These are phyloP conservation scores for Pristis pectinata DNA, from an alignment of 2,797 vertebrate genomes.

Conservation along the genomic window DNA sequence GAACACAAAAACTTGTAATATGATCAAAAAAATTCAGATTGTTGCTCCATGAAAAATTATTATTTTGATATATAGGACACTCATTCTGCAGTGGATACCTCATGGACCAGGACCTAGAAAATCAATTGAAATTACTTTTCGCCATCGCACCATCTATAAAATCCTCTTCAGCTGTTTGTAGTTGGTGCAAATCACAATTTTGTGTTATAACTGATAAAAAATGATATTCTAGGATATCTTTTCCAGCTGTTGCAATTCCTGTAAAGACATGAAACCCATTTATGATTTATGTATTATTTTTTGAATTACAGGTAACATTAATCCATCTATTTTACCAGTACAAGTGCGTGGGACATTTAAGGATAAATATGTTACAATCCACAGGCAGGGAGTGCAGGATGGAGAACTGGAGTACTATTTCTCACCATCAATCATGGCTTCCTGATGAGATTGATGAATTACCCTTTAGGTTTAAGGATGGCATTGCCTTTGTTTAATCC, in stretches of 20 bases:
- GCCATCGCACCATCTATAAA: not conserved
- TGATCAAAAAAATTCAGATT: not conserved
- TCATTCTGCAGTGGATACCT: not conserved
- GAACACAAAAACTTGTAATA: not conserved
- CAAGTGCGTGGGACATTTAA: not conserved
- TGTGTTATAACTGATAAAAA: not conserved
- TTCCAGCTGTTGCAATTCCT: not conserved
- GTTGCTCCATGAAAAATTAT: not conserved
- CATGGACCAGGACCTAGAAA: not conserved
- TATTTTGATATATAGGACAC: not conserved
- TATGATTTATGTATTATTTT: not conserved
- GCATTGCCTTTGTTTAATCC: not conserved
- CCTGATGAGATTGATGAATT: not conserved
- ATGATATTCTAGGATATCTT: not conserved
- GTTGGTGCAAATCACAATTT: not conserved
- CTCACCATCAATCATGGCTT: not conserved
- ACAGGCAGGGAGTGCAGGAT: not conserved
- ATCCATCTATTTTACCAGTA: not conserved
- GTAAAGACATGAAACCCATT: not conserved
- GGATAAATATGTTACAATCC: not conserved
- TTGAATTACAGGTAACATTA: not conserved
- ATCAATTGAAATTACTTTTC: slow-evolving; percentile 10
- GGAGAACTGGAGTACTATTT: not conserved
- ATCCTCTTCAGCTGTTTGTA: not conserved
- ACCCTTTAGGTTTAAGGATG: not conserved